Percentiles rank a stretch among this genome's conserved stretches.
These are phyloP conservation scores for Teinopalpus imperialis DNA, from an alignment of 2,888 invertebrate genomes.

Conservation along the genomic window DNA sequence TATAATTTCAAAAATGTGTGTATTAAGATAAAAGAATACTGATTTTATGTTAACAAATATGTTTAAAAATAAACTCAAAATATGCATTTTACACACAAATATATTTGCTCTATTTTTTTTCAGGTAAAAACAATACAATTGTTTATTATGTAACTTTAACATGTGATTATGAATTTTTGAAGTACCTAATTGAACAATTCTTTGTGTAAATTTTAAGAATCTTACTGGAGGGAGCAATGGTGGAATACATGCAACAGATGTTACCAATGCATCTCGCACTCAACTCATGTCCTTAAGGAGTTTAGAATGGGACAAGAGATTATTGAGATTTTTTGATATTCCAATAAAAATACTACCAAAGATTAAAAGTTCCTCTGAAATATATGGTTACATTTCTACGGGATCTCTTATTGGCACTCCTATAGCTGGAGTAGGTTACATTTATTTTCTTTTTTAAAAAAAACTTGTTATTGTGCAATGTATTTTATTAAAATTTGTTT, in stretches of 20 bases:
- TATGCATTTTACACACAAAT: too few relatives aligned
- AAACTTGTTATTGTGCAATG: too few relatives aligned
- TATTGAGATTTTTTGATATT: slow-evolving; percentile 94
- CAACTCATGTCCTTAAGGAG: slow-evolving; percentile 96
- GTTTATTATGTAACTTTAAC: too few relatives aligned
- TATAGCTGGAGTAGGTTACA: slow-evolving; percentile 91
- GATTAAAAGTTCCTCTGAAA: slow-evolving; percentile 95
- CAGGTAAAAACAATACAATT: too few relatives aligned
- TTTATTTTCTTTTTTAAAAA: not conserved
- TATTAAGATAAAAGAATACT: too few relatives aligned
- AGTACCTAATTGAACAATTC: too few relatives aligned
- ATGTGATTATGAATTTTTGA: too few relatives aligned
- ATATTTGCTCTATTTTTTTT: too few relatives aligned
- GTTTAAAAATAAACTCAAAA: too few relatives aligned
- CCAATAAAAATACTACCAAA: slow-evolving; percentile 92
- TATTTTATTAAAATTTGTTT: too few relatives aligned
- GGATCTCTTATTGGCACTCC: slow-evolving; percentile 90
- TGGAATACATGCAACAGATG: slow-evolving; percentile 93
- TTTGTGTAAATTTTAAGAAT: slow-evolving; percentile 63
- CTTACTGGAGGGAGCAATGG: slow-evolving; percentile 81
- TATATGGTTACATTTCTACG: slow-evolving; percentile 90
- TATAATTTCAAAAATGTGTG: too few relatives aligned
- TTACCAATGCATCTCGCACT: slow-evolving; percentile 98
- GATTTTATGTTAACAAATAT: too few relatives aligned
- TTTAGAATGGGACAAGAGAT: slow-evolving; percentile 93